These are phyloP conservation scores for Spilogale gracilis DNA, from an alignment of 2,113 vertebrate species.

Conservation along the genomic window DNA sequence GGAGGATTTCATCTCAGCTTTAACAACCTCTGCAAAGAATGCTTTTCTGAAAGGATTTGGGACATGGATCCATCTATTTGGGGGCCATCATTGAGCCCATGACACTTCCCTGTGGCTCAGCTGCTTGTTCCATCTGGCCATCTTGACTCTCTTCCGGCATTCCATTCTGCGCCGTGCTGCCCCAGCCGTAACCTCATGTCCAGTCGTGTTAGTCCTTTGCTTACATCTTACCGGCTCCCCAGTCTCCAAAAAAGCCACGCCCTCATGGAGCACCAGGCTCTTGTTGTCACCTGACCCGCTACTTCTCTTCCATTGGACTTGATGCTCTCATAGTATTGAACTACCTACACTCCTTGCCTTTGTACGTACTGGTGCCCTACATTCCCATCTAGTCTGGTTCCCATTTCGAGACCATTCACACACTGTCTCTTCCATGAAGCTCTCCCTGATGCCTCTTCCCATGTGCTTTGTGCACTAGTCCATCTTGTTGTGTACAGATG, in stretches of 20 bases:
- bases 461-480: background rate
- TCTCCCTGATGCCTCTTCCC: background rate
- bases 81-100: background rate
- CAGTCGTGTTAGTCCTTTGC: background rate
- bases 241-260: background rate
- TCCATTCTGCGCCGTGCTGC: background rate
- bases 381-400: background rate
- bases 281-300: fast-evolving
- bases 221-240: background rate
- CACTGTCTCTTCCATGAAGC: background rate
- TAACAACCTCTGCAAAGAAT: background rate
- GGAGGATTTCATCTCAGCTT: background rate
- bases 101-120: fast-evolving
- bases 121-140: background rate
- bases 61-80: background rate
- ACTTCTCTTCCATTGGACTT: background rate
- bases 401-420: background rate
- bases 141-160: background rate
- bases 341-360: background rate
- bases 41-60: background rate
- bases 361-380: background rate
- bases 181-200: background rate
- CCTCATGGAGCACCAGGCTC: background rate
- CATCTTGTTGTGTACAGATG: background rate
- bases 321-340: background rate